These are phyloP conservation scores for Neotoma lepida DNA, from an alignment of 2,113 vertebrate genomes.

Conservation along the genomic window DNA sequence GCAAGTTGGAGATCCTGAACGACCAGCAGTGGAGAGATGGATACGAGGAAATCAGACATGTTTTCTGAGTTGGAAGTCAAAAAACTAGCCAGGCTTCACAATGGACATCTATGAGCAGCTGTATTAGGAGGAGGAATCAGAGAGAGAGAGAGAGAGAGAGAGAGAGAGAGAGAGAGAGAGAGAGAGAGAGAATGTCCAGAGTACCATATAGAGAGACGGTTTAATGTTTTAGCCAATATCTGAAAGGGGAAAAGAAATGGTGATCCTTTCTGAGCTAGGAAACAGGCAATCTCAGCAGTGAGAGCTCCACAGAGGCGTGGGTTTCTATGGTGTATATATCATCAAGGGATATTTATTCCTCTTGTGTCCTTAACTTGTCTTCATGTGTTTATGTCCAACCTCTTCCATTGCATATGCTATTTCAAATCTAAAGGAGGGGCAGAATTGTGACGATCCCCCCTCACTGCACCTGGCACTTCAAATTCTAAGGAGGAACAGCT, in stretches of 20 bases:
- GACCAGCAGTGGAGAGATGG: neutral
- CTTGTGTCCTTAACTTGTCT: neutral
- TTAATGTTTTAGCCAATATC: neutral
- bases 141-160: neutral
- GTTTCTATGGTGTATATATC: neutral
- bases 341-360: neutral
- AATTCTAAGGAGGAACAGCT: neutral
- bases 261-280: neutral
- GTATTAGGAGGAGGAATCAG: neutral
- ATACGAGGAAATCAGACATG: neutral
- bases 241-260: neutral
- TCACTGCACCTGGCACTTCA: neutral
- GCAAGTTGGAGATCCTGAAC: neutral
- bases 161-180: neutral
- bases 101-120: neutral
- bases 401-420: neutral
- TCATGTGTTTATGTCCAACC: neutral
- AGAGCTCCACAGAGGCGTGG: neutral
- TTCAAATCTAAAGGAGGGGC: neutral
- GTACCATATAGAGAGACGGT: neutral
- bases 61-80: neutral
- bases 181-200: neutral
- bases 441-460: neutral
- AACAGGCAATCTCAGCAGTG: neutral
- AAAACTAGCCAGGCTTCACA: neutral